Base-by-base conservation (phyloP, 2,888 invertebrate genomes). In the Caenorhabditis sinica region DNA sequence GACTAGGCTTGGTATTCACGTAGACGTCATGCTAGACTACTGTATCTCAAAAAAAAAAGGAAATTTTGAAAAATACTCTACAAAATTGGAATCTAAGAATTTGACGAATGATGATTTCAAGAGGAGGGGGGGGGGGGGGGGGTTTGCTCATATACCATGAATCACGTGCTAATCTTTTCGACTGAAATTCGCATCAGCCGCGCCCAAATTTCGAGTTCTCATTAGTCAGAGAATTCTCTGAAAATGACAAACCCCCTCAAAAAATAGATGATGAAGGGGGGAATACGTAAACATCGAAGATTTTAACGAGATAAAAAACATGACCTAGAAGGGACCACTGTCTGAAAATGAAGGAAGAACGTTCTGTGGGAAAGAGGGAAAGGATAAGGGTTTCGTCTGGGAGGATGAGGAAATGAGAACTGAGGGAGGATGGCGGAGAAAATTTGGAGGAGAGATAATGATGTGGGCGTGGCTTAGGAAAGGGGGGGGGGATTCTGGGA, bases 251-350 rank as follows among this genome's bases (percentile, higher is more conserved):
- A 61, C 36, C 36, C 30, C 15, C 15, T 23, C 49, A 25, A 63
- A 63, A 43, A 23, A 53, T 20, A n/a, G 17, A 11, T 17, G 53
- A 11, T 20, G 23, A 36, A 13, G 17, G 8, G 23, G n/a, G n/a
- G n/a, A n/a, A n/a, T 25, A 43, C 60, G 60, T 60, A 60, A 60
- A 60, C 60, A 60, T 33, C 20, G 5, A 60, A 60, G 33, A 60
- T 60, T 60, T 60, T 60, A 33, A 60, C 33, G 60, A 60, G 60
- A 60, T 60, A 61, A n/a, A 74, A 61, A 74, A 74, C 63, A 74
- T 74, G 74, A 58, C 56, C 63, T 63, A 56, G 20, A 75, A 58
- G 20, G 11, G 66, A 66, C 28, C 66, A 66, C 23, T 20, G 69
- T 69, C 56, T 71, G 71, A 56, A 56, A 56, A 56, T 11, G 5